Evolutionary conservation across 2,797 vertebrate genomes (phyloP), one percentile per base, ranked within the genome.

Genomic region (Botia almorhae): DNA sequence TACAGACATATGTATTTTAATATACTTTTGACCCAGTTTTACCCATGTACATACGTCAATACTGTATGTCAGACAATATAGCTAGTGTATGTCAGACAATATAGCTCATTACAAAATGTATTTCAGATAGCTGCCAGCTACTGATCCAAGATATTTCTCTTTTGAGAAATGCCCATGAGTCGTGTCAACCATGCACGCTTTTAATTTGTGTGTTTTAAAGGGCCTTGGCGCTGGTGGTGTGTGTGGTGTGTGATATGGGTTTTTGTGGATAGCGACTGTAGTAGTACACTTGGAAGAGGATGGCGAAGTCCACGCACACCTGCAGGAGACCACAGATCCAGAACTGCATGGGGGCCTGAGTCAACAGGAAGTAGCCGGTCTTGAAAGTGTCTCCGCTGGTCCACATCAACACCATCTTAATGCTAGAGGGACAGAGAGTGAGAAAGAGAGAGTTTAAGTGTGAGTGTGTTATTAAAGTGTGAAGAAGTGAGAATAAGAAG

Each of bases 401-500:
- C 98, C 98, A 99, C 98, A 99, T 98, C 90, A 97, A 91, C 87
- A 99, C 98, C 98, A 99, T 98, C 93, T 98, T 98, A 85, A 98
- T 96, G 81, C 97, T 99, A 75, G 46, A 71, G 73, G 67, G 36
- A 39, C 81, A 88, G 26, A 23, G 53, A 64, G 29, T 26, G 46
- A 65, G 63, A 60, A 23, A 58, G 29, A 55, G 76, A 51, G 17
- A 33, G 4, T 50, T 19, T 26, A 56, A 79, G 43, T 29, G 33
- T 46, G 56, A 43, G 17, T 33, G 26, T 67, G 74, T 69, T 69
- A 48, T 46, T 68, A 36, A 69, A 78, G 53, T 36, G 39, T 69
- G 23, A 55, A 69, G 36, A 61, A 12, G 29, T 29, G 33, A 76
- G 13, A 76, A 55, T 53, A 1, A 43, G 19, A 51, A 48, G 61